Evolutionary conservation across 2,113 vertebrate species (phyloP), one percentile per base, ranked within the genome.

Genomic region (Brachypteracias leptosomus): DNA sequence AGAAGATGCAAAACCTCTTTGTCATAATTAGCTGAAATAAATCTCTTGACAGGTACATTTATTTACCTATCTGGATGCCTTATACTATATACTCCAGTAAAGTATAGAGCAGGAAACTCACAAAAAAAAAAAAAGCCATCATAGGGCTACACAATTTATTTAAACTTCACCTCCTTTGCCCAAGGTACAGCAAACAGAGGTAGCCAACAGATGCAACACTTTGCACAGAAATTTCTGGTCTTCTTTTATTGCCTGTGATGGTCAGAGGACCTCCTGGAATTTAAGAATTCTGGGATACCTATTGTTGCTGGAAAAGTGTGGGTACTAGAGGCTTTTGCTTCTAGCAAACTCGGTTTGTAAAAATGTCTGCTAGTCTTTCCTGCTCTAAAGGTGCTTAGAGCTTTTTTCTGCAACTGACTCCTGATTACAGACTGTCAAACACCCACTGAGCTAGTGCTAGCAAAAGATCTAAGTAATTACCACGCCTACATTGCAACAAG

Each of bases 21-120:
- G 40, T 72, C 73, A 51, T 92, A 95, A 90, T 90, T 51, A 88
- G 25, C 57, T 95, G 35, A 31, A 95, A 85, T 83, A 97, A 95
- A 94, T 95, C 16, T 83, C 49, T 80, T 96, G 93, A 62, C 84
- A 95, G 67, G 68, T 94, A 67, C 82, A 84, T 52, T 87, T 78
- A 88, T 81, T 80, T 76, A 55, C 70, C 55, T 95, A 57, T 44
- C 62, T 85, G 52, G 31, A 49, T 95, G 79, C 67, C 44, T 93
- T 90, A 84, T 85, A 91, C 13, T 78, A 20, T 89, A 84, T 88
- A 67, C 19, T 75, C 67, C 81, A 67, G 78, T 90, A 68, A 97
- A 94, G 33, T 80, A 83, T 82, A 87, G 93, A 94, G 62, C 44
- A 75, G 35, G 77, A 91, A 35, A 58, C 22, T 73, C 11, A n/a